Evolutionary conservation across 2,797 vertebrate species (phyloP), one percentile per base, ranked within the genome.

Genomic region (Mormyrops boulengeri): DNA sequence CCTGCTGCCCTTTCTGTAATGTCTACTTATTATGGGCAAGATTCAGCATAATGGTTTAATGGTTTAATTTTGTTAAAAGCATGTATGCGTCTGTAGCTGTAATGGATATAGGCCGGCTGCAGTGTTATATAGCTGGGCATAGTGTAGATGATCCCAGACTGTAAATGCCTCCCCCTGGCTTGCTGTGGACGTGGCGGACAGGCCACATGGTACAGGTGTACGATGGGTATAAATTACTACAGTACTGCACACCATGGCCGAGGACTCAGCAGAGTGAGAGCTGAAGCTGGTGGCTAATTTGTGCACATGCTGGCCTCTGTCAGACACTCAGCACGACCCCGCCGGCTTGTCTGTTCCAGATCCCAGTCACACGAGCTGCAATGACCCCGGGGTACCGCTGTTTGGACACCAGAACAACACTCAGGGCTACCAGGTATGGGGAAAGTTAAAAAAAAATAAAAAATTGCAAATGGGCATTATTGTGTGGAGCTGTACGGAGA

Each of bases 351-450:
- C 12, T 91, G 4, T 94, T 93, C 90, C 91, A 99, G 98, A 99
- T 94, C 97, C 98, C 6, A 97, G 95, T 60, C 97, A 98, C 93
- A 99, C 98, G 0, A 97, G 94, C 0, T 99, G 98, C 44, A 94
- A 94, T 0, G 98, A 99, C 92, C 98, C 98, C 0, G 97, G 98
- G 0, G 92, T 93, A 66, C 98, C 98, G 0, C 95, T 98, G 73
- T 99, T 98, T 73, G 98, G 97, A 93, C 96, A 96, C 91, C 98
- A 99, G 94, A 99, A 99, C 95, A 98, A 96, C 93, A 98, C 97
- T 92, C 97, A 98, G 94, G 98, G 98, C 91, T 99, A 97, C 93
- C 98, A 99, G 97, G 98, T 99, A 93, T 87, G 3, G 88, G 49
- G 38, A 66, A 26, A 89, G 34, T 90, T 6, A 22, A 60, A 55